phyloP scores from a whole-genome alignment of 2,113 vertebrate species.

The Dolichotis patagonum region DNA sequence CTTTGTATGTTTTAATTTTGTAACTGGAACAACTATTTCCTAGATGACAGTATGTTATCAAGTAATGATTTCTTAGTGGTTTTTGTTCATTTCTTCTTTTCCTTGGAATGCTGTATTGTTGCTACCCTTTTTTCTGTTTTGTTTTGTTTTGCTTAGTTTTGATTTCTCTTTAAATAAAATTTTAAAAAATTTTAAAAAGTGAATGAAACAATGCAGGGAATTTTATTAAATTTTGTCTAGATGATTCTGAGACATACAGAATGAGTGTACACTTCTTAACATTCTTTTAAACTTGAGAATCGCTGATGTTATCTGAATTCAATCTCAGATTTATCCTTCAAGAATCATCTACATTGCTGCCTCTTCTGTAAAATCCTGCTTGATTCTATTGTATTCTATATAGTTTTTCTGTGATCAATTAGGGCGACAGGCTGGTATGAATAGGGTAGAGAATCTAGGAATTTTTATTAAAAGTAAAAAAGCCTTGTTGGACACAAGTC shows the following conservation, averaged over 20 bases:
- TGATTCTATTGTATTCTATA: neutral
- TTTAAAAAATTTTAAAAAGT: too few relatives aligned
- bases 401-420: neutral
- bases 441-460: neutral
- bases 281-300: slow-evolving; percentile 15
- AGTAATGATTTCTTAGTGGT: too few relatives aligned
- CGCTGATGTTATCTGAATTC: neutral
- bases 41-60: too few relatives aligned
- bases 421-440: neutral
- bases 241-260: neutral
- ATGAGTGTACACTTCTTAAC: neutral
- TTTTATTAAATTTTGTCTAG: slow-evolving; percentile 54
- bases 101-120: too few relatives aligned
- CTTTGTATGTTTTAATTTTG: too few relatives aligned
- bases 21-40: too few relatives aligned
- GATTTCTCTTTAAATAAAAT: too few relatives aligned
- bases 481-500: neutral
- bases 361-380: neutral
- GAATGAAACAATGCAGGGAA: neutral
- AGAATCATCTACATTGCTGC: neutral
- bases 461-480: slow-evolving; percentile 34
- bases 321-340: slow-evolving; percentile 28
- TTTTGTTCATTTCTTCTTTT: too few relatives aligned
- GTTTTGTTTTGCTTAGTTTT: too few relatives aligned
- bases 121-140: too few relatives aligned